Evolutionary conservation across 2,113 vertebrate genomes (phyloP).

Genomic region (Apodemus speciosus): DNA sequence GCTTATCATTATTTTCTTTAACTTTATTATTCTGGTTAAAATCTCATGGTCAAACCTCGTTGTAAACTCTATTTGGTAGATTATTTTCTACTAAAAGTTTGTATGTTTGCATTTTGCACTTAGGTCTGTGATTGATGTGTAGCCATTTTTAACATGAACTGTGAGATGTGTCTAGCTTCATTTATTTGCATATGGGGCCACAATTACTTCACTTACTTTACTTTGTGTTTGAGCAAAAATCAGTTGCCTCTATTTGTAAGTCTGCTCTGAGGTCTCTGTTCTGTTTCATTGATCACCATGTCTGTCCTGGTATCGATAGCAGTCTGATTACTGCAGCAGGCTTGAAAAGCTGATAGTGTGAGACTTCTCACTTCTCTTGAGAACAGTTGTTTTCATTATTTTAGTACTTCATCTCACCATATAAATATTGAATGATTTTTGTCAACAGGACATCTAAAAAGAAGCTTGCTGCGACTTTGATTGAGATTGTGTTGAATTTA

Average conservation of each 20-base stretch:
- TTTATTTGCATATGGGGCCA: neutral
- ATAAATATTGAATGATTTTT: constrained; percentile 19
- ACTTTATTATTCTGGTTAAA: neutral
- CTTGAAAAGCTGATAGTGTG: neutral
- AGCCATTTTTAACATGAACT: neutral
- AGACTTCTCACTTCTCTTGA: neutral
- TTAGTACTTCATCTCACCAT: neutral
- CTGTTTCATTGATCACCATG: neutral
- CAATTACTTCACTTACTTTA: neutral
- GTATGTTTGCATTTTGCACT: neutral
- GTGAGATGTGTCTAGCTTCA: neutral
- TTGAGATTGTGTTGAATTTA: neutral
- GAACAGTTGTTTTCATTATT: neutral
- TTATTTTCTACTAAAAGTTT: neutral
- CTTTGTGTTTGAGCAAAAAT: neutral
- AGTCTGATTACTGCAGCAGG: neutral
- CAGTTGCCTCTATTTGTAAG: neutral
- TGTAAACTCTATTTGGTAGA: neutral
- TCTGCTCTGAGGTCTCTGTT: neutral
- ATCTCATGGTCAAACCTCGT: neutral
- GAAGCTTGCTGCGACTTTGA: neutral
- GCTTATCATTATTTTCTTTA: neutral
- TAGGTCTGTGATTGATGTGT: neutral
- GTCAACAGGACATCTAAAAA: neutral
- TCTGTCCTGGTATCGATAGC: neutral